Evolutionary conservation across 2,888 invertebrate species (phyloP).

Genomic region (Drosophila mercatorum): DNA sequence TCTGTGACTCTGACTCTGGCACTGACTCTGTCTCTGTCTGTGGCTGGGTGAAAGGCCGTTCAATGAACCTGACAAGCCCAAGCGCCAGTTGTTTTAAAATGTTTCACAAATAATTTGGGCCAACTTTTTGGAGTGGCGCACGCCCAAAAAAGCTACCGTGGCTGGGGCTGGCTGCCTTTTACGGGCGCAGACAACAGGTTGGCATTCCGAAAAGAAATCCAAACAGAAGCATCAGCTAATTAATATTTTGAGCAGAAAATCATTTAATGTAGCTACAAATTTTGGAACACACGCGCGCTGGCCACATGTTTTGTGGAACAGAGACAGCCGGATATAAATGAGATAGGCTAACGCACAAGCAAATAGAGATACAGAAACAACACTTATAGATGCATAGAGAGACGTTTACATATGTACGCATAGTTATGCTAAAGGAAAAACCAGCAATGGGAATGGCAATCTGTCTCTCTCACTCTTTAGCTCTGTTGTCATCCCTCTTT

Average conservation of each 20-base stretch:
- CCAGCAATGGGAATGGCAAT: slow-evolving; percentile 59
- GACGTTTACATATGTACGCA: slow-evolving; percentile 39
- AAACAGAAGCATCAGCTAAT: slow-evolving; percentile 52
- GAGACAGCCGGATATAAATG: slow-evolving; percentile 41
- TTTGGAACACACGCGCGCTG: slow-evolving; percentile 41
- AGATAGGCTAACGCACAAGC: slow-evolving; percentile 23
- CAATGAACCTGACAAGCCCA: slow-evolving; percentile 57
- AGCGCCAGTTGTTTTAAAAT: slow-evolving; percentile 32
- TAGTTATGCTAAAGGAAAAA: slow-evolving; percentile 51
- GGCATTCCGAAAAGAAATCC: slow-evolving; percentile 14
- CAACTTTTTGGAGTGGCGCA: slow-evolving; percentile 28
- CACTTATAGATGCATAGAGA: slow-evolving; percentile 8
- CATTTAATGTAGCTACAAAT: slow-evolving; percentile 64
- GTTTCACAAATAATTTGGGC: slow-evolving; percentile 46
- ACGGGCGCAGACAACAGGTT: slow-evolving; percentile 32
- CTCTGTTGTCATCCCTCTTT: not conserved
- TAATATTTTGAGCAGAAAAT: slow-evolving; percentile 69
- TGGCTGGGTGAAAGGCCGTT: slow-evolving; percentile 68
- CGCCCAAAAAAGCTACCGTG: slow-evolving; percentile 8
- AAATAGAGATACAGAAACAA: slow-evolving; percentile 28
- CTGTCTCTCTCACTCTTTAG: not conserved
- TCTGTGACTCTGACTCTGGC: not conserved
- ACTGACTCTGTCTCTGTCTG: slow-evolving; percentile 7
- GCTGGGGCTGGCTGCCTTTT: slow-evolving; percentile 9
- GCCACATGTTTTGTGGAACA: slow-evolving; percentile 13